phyloP scores from a whole-genome alignment of 2,797 vertebrate species.

The Serranus cabrilla region DNA sequence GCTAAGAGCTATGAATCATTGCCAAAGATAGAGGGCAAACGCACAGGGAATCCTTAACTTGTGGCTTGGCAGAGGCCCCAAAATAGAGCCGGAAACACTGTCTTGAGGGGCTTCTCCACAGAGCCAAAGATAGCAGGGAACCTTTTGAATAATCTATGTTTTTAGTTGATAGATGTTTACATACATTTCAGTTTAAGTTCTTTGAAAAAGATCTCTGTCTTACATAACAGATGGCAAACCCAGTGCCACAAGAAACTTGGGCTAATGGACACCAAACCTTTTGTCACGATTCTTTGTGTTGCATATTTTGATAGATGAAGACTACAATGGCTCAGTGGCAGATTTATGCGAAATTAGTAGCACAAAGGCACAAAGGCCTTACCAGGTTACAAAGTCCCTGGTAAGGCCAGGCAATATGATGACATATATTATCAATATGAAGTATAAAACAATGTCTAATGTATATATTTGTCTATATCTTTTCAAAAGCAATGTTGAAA shows the following conservation, averaged over 20 bases:
- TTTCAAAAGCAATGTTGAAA: no score
- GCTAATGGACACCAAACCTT: neutral
- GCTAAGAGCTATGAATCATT: constrained; percentile 53
- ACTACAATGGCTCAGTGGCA: neutral
- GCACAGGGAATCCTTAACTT: constrained; percentile 62
- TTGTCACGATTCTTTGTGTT: neutral
- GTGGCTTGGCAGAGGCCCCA: constrained; percentile 55
- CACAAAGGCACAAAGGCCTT: neutral
- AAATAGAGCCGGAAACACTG: constrained; percentile 28
- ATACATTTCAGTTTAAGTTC: neutral
- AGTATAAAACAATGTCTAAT: no score
- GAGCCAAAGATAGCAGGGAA: constrained; percentile 18
- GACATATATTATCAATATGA: no score
- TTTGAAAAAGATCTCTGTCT: neutral
- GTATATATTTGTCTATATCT: no score
- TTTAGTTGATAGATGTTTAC: neutral
- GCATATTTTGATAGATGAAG: neutral
- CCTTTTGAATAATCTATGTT: neutral
- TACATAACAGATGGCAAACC: neutral
- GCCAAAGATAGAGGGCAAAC: constrained; percentile 58
- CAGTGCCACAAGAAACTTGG: neutral
- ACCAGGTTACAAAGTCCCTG: neutral
- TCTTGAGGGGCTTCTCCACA: constrained; percentile 39
- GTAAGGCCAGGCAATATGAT: no score
- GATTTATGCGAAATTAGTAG: neutral